phyloP scores from a whole-genome alignment of 2,797 vertebrate genomes.

The Rhinella marina region DNA sequence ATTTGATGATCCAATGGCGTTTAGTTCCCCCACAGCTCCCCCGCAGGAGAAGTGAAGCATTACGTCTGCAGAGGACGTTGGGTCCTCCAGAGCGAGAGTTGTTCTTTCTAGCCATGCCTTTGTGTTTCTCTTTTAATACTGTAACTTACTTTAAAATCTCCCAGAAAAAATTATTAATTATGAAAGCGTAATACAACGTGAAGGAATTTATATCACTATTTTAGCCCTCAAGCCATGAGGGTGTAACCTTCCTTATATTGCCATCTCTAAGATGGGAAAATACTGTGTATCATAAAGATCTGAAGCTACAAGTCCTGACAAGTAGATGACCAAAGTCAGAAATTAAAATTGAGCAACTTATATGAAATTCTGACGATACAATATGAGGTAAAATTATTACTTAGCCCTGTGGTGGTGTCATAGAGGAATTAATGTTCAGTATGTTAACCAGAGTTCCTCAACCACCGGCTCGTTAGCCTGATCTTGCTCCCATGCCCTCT shows the following conservation, averaged over 20 bases:
- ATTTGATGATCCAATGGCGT: neutral
- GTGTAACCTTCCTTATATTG: slow-evolving; percentile 21
- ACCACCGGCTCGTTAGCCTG: neutral
- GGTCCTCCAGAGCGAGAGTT: neutral
- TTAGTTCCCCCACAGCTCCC: neutral
- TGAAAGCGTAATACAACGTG: neutral
- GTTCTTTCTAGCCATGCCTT: neutral
- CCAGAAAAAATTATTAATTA: slow-evolving; percentile 28
- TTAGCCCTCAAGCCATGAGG: slow-evolving; percentile 11
- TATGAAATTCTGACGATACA: neutral
- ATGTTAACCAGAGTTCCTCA: neutral
- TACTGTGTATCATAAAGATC: slow-evolving; percentile 6
- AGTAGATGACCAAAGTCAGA: neutral
- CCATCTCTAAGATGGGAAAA: slow-evolving; percentile 22
- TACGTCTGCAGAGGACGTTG: neutral
- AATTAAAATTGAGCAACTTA: neutral
- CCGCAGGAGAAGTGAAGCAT: slow-evolving; percentile 6
- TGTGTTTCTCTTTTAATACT: neutral
- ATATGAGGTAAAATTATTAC: neutral
- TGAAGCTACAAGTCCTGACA: slow-evolving; percentile 9
- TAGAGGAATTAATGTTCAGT: neutral
- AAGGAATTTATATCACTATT: slow-evolving; percentile 27
- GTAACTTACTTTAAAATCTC: neutral
- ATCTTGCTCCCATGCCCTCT: neutral
- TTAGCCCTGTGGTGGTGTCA: no score